Base-by-base conservation (phyloP, 2,888 invertebrate genomes). In the Ornithoptera priamus region DNA sequence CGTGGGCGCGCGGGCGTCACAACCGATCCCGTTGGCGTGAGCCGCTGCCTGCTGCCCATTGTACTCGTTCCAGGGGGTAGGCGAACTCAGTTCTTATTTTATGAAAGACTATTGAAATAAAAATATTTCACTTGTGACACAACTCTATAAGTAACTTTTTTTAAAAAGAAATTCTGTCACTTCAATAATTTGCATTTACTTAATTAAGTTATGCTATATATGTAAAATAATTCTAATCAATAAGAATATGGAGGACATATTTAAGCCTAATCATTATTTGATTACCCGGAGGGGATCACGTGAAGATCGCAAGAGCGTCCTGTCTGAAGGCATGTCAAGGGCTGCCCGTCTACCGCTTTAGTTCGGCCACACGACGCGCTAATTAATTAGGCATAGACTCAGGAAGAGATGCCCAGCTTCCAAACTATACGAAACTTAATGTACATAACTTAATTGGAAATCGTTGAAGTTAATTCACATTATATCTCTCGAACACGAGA, bases 261-360 rank as follows among this genome's bases (percentile, higher is more conserved):
- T 85, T 84, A 84, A 82, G 80, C 82, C 82, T 77, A 75, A 76
- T 85, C 83, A 88, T 87, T 86, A 89, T 88, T 89, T 84, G 87
- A 89, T 89, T 89, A 88, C 81, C 85, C 82, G 75, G 73, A 76
- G 84, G 86, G 85, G 85, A 80, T 83, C 83, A 80, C 83, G 82
- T 78, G 83, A 81, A 83, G 78, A 80, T 78, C 77, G 82, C 78
- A 85, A 88, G 85, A 81, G 83, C 72, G 82, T 79, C 78, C 84
- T 84, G 88, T 87, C 86, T 86, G 83, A 78, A 80, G 79, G 79
- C 84, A 78, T 83, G 80, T 80, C 81, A 83, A 81, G 85, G 83
- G 84, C 81, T 77, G 78, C 76, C 75, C 77, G 78, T 80, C 81
- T 78, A 79, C 78, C 78, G 75, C 73, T 77, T 80, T 85, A 77